A percentile compares a stretch with the other conserved stretches of the same genome.
These are phyloP conservation scores for Drosophila birchii DNA, from an alignment of 2,888 invertebrate genomes.

Conservation along the genomic window DNA sequence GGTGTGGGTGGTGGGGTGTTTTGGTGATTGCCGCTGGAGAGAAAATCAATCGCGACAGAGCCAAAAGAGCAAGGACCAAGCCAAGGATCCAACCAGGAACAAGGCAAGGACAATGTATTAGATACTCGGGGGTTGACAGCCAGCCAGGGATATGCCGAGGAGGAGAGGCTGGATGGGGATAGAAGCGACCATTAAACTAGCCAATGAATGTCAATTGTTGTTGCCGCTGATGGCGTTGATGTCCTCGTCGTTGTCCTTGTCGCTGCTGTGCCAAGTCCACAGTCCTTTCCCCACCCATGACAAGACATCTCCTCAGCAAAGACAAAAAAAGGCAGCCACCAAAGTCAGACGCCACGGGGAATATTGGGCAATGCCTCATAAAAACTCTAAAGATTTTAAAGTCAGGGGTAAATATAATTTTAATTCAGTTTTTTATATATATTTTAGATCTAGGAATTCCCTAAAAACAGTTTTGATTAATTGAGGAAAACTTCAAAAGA, in stretches of 20 bases:
- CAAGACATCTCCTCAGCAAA: not conserved
- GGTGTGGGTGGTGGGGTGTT: not conserved
- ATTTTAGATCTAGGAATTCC: too few relatives aligned
- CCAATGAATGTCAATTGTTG: slow-evolving; percentile 79
- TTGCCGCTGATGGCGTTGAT: slow-evolving; percentile 57
- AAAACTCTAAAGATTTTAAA: not conserved
- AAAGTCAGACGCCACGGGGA: not conserved
- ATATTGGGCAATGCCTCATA: slow-evolving; percentile 5
- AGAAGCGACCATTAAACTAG: slow-evolving; percentile 65
- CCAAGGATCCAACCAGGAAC: slow-evolving; percentile 59
- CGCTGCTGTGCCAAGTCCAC: slow-evolving; percentile 33
- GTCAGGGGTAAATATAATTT: not conserved
- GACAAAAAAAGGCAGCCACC: slow-evolving; percentile 3
- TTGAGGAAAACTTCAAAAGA: not conserved
- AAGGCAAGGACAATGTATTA: slow-evolving; percentile 26
- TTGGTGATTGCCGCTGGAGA: slow-evolving; percentile 50
- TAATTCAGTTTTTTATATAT: not conserved
- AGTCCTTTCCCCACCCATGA: not conserved
- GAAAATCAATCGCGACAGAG: slow-evolving; percentile 76
- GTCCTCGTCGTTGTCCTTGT: slow-evolving; percentile 40
- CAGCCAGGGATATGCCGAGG: slow-evolving; percentile 4
- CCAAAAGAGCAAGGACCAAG: slow-evolving; percentile 61
- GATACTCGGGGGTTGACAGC: slow-evolving; percentile 16
- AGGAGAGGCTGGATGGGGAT: not conserved
- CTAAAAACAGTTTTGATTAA: not conserved